Conservation (phyloP, 2,797 vertebrate species). For the Onychomys arenicola region DNA sequence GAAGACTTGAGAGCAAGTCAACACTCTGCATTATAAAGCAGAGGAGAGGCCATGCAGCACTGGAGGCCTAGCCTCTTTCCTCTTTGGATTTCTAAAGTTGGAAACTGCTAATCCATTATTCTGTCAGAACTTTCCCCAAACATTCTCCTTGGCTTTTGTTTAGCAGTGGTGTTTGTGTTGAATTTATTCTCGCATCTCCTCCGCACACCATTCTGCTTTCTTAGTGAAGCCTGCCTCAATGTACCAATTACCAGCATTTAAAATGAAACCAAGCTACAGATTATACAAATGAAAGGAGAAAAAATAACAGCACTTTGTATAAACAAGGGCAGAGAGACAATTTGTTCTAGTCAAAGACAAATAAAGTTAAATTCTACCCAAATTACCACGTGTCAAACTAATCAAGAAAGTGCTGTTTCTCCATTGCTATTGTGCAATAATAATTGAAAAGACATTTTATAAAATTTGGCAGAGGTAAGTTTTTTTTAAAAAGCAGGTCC, state of each 20-base stretch:
- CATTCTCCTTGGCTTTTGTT: slow-evolving; percentile 61
- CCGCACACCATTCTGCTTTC: slow-evolving; percentile 24
- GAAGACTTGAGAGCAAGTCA: slow-evolving; percentile 7
- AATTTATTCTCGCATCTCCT: slow-evolving; percentile 33
- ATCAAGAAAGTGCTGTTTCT: slow-evolving; percentile 82
- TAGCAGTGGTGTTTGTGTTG: slow-evolving; percentile 13
- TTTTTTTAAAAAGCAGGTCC: slow-evolving; percentile 69
- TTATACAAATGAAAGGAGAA: slow-evolving; percentile 79
- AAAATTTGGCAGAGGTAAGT: slow-evolving; percentile 79
- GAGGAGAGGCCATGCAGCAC: neutral
- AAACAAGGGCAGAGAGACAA: slow-evolving; percentile 84
- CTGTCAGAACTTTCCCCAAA: slow-evolving; percentile 25
- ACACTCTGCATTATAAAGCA: slow-evolving; percentile 8
- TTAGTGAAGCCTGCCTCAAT: slow-evolving; percentile 63
- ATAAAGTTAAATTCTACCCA: slow-evolving; percentile 82
- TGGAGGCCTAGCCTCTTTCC: slow-evolving; percentile 34
- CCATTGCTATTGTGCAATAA: slow-evolving; percentile 84
- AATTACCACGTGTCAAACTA: slow-evolving; percentile 86
- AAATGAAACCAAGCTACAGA: slow-evolving; percentile 56
- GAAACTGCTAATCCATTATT: slow-evolving; percentile 59
- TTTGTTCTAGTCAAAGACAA: slow-evolving; percentile 83
- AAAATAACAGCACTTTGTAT: slow-evolving; percentile 75
- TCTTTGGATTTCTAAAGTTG: slow-evolving; percentile 5
- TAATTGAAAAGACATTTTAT: slow-evolving; percentile 85
- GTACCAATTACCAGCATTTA: slow-evolving; percentile 76